Conservation (phyloP, 1,140 invertebrate genomes). For the Zaprionus capensis region DNA sequence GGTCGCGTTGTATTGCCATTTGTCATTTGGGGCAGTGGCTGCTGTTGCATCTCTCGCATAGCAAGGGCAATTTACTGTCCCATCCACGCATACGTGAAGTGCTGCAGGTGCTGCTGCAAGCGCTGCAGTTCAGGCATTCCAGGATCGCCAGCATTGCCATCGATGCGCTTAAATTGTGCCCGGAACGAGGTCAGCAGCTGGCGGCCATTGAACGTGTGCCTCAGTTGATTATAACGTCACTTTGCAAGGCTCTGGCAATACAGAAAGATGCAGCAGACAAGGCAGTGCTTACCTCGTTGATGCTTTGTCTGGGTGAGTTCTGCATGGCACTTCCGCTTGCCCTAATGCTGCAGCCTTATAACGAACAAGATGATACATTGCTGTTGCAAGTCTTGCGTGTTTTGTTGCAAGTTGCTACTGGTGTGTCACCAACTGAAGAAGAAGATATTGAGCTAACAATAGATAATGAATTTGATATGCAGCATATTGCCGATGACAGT, state of each 20-base stretch:
- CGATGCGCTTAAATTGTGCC: slow-evolving; percentile 77
- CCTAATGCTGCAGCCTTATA: slow-evolving; percentile 66
- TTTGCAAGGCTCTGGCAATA: slow-evolving; percentile 80
- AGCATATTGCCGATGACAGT: slow-evolving; percentile 87
- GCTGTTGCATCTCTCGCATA: slow-evolving; percentile 89
- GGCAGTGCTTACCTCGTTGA: slow-evolving; percentile 91
- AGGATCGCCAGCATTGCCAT: slow-evolving; percentile 80
- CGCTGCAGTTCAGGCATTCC: slow-evolving; percentile 88
- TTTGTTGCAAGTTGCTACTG: slow-evolving; percentile 84
- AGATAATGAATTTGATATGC: slow-evolving; percentile 88
- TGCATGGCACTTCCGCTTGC: slow-evolving; percentile 88
- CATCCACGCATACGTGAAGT: slow-evolving; percentile 92
- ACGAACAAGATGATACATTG: slow-evolving; percentile 85
- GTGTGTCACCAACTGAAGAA: slow-evolving; percentile 63
- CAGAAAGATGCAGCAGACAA: slow-evolving; percentile 87
- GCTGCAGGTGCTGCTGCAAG: slow-evolving; percentile 93
- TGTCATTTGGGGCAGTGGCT: slow-evolving; percentile 94
- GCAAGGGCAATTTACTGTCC: slow-evolving; percentile 53
- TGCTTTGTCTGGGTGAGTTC: slow-evolving; percentile 97
- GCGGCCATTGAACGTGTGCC: slow-evolving; percentile 76
- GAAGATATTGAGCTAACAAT: slow-evolving; percentile 79
- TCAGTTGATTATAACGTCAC: slow-evolving; percentile 74
- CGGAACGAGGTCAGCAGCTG: slow-evolving; percentile 72
- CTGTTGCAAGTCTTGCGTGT: slow-evolving; percentile 86
- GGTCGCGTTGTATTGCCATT: slow-evolving; percentile 95